Conservation (phyloP, 2,888 invertebrate genomes). For the Diarsia rubi region DNA sequence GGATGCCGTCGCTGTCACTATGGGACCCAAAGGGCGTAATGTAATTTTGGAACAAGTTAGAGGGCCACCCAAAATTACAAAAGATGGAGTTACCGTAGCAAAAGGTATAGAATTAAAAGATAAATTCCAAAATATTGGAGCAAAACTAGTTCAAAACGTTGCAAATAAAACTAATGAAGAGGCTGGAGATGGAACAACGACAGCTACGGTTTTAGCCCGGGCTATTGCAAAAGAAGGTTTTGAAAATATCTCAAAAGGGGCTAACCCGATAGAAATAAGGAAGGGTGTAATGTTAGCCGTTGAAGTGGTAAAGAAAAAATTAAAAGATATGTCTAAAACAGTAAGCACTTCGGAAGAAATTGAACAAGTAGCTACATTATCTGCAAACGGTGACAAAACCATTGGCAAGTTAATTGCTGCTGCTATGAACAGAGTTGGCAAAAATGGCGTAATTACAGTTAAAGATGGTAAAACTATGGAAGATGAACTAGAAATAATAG, state of each 20-base stretch:
- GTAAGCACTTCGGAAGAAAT: constrained; percentile 99
- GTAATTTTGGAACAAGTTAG: constrained; percentile 99
- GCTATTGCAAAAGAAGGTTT: constrained; percentile 99
- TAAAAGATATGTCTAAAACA: constrained; percentile 96
- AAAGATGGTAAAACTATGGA: constrained; percentile 99
- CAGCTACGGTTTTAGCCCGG: constrained; percentile 98
- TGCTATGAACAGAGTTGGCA: constrained; percentile 99
- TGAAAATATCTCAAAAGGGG: constrained; percentile 98
- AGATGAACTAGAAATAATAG: constrained; percentile 98
- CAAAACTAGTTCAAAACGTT: constrained; percentile 99
- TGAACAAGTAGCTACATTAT: constrained; percentile 99
- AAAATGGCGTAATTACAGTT: constrained; percentile 99
- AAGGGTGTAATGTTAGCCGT: constrained; percentile 98
- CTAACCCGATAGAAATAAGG: constrained; percentile 98
- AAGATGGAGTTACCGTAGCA: constrained; percentile 99
- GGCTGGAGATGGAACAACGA: constrained; percentile 99
- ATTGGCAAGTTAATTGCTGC: constrained; percentile 98
- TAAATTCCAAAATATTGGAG: constrained; percentile 99
- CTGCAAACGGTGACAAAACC: constrained; percentile 98
- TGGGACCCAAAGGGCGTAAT: constrained; percentile 99
- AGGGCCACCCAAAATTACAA: constrained; percentile 99
- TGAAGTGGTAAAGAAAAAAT: constrained; percentile 95
- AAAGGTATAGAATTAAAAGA: constrained; percentile 99
- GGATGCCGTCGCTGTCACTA: constrained; percentile 99
- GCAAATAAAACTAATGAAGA: constrained; percentile 99